A percentile compares a stretch with the other conserved stretches of the same genome.
phyloP scores from a whole-genome alignment of 2,797 vertebrate genomes.

The Rhynchonycteris naso region DNA sequence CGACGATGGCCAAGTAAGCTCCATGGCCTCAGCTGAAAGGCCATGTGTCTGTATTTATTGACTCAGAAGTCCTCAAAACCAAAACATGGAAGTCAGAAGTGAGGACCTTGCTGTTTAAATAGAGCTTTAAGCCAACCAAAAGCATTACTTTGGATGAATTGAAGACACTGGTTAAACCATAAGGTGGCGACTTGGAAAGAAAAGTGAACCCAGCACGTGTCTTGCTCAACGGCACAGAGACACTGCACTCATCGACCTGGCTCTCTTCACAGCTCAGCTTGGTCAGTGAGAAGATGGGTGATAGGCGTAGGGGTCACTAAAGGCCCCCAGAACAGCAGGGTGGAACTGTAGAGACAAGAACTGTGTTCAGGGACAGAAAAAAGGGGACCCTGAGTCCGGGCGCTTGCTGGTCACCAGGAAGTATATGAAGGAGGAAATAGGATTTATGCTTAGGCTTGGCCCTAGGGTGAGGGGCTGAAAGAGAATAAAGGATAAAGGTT shows the following conservation, averaged over 20 bases:
- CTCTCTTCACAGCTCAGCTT: not conserved
- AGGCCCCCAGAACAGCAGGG: not conserved
- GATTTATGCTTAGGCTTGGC: not conserved
- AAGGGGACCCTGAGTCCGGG: not conserved
- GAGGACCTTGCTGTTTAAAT: not conserved
- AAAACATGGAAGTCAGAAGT: not conserved
- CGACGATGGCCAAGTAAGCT: not conserved
- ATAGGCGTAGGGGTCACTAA: not conserved
- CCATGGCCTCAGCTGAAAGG: not conserved
- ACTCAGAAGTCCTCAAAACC: not conserved
- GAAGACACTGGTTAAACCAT: not conserved
- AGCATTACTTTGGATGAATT: not conserved
- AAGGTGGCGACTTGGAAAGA: not conserved
- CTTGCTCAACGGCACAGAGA: not conserved
- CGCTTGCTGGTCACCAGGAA: not conserved
- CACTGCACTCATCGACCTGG: not conserved
- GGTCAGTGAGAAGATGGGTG: not conserved
- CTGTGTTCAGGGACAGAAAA: not conserved
- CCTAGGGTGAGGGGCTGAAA: not conserved
- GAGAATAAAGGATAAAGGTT: not conserved
- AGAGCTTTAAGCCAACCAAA: not conserved
- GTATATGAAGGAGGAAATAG: not conserved
- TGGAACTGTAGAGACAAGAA: not conserved
- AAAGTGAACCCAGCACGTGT: not conserved
- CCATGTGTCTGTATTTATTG: not conserved